Evolutionary conservation across 2,797 vertebrate species (phyloP).

Genomic region (Momotus momota): DNA sequence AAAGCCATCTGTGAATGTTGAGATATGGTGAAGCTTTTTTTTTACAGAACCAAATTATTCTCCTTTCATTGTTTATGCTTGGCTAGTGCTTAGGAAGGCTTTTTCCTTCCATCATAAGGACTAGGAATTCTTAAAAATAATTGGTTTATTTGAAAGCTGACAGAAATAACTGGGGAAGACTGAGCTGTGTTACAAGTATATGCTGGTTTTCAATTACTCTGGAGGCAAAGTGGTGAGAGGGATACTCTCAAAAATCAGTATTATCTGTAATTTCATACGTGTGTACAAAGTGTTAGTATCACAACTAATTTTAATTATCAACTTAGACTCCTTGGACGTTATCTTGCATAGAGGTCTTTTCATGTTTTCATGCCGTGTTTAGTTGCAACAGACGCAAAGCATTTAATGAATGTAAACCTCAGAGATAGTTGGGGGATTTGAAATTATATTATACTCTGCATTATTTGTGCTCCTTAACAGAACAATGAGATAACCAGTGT

Average conservation of each 20-base stretch:
- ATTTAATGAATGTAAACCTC: background rate
- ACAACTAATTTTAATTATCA: background rate
- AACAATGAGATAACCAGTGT: background rate
- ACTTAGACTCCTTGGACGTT: background rate
- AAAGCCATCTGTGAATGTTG: background rate
- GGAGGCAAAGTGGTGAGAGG: background rate
- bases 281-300: background rate
- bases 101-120: background rate
- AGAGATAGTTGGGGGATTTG: background rate
- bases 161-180: background rate
- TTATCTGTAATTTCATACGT: background rate
- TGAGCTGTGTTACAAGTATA: background rate
- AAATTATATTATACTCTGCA: background rate
- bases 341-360: background rate
- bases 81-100: background rate
- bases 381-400: background rate
- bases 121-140: background rate
- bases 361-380: background rate
- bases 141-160: background rate
- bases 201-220: background rate
- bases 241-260: background rate
- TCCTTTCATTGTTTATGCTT: background rate
- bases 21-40: background rate
- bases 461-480: background rate
- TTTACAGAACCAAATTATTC: background rate